Evolutionary conservation across 2,888 invertebrate genomes (phyloP), one percentile per base, ranked within the genome.

Genomic region (Andricus curvator): DNA sequence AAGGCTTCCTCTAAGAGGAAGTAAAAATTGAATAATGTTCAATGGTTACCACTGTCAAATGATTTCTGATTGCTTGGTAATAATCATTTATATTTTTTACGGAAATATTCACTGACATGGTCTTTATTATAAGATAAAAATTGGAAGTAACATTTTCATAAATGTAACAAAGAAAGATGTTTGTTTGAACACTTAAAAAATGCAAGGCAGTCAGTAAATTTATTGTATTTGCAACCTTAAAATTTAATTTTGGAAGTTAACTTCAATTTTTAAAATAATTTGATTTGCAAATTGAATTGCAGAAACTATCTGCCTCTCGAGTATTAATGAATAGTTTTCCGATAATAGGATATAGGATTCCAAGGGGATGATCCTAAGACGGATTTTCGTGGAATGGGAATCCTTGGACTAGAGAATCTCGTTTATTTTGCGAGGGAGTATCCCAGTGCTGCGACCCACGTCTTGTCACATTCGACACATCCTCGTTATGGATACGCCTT

Each of bases 311-410:
- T 17, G 4, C 0, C 17, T 48, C 4, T 3, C 4, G 4, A n/a
- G n/a, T 56, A 56, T 20, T 56, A 56, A 56, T 9, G n/a, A 29
- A 29, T 29, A 48, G 2, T 51, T 22, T 25, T 48, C 25, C 51
- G 9, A n/a, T 29, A 6, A 37, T 33, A 74, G 74, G 83, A 88
- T 11, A 90, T 91, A 20, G 99, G 99, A 29, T 99, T 99, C 93
- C 99, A 99, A 94, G 99, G 99, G 22, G 98, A 98, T 89, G 99
- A 99, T 94, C 99, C 99, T 0, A 97, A 97, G 93, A 99, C 99
- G 0, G 99, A 99, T 93, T 99, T 99, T 91, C 95, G 99, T 78
- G 99, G 99, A 83, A 99, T 99, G 99, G 99, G 99, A 37, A 93
- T 99, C 82, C 94, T 99, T 64, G 99, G 99, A 13, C 93, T 99